These are phyloP conservation scores for Ptiloglossa arizonensis DNA, from an alignment of 1,140 invertebrate species.

Conservation along the genomic window DNA sequence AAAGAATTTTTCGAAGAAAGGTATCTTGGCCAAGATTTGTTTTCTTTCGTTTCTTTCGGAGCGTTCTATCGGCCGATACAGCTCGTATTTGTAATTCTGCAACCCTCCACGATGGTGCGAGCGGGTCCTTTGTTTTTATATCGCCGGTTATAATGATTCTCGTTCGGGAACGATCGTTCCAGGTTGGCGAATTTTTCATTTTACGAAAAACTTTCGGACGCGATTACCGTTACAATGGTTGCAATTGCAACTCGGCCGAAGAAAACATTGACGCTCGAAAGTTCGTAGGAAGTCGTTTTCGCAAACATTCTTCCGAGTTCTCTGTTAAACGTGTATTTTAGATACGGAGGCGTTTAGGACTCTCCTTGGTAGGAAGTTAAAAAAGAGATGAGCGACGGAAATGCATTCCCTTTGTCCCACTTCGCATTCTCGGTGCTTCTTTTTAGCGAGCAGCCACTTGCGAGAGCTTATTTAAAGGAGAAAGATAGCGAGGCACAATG, in stretches of 20 bases:
- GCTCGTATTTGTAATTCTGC: no score
- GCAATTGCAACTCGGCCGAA: background rate
- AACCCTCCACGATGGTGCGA: no score
- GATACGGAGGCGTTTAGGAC: constrained; percentile 32
- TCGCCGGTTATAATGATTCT: background rate
- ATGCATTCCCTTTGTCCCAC: constrained; percentile 55
- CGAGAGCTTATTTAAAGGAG: constrained; percentile 77
- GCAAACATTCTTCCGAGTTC: background rate
- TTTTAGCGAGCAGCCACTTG: constrained; percentile 51
- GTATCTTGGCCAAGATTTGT: no score
- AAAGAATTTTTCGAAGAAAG: no score
- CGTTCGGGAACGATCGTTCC: background rate
- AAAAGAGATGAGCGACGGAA: constrained; percentile 4
- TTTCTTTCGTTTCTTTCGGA: no score
- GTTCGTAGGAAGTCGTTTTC: background rate
- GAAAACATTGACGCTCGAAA: background rate
- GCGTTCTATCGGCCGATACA: no score
- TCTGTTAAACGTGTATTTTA: constrained; percentile 31
- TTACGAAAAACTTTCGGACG: background rate
- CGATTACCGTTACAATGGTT: background rate
- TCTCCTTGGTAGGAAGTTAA: constrained; percentile 28
- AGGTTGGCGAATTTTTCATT: background rate
- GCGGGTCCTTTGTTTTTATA: no score
- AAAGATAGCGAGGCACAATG: constrained; percentile 71
- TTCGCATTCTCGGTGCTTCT: constrained; percentile 46